phyloP scores from a whole-genome alignment of 2,113 vertebrate species.

The Siphamia tubifer region DNA sequence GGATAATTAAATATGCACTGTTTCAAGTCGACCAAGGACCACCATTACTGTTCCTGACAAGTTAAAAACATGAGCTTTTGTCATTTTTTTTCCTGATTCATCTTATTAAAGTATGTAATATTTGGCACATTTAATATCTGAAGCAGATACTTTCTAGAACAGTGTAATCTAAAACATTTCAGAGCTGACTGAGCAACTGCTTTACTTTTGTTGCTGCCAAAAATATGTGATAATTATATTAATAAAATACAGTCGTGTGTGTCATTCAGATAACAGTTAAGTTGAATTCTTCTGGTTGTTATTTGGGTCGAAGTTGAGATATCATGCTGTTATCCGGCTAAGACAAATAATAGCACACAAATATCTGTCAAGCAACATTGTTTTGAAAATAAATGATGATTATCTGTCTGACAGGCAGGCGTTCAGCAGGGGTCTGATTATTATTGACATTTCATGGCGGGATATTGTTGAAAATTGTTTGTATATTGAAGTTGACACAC shows the following conservation, averaged over 20 bases:
- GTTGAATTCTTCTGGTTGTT: background rate
- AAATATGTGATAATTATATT: background rate
- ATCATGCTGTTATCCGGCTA: background rate
- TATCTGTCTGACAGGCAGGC: background rate
- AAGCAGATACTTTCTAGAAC: too few relatives aligned
- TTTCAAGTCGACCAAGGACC: too few relatives aligned
- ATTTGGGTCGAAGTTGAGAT: background rate
- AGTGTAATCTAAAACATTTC: too few relatives aligned
- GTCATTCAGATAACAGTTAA: background rate
- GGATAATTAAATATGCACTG: too few relatives aligned
- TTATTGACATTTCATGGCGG: background rate
- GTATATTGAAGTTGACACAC: background rate
- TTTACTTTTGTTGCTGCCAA: background rate
- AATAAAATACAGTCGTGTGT: background rate
- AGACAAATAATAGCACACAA: background rate
- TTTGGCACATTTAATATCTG: too few relatives aligned
- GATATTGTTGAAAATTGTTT: background rate
- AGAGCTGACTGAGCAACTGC: background rate
- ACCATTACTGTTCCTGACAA: too few relatives aligned
- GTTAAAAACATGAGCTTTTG: too few relatives aligned
- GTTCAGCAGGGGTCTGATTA: slow-evolving; percentile 12
- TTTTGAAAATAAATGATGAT: slow-evolving; percentile 3
- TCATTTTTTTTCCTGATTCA: too few relatives aligned
- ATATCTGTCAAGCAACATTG: background rate
- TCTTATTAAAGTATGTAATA: too few relatives aligned